Conservation (phyloP, 2,113 vertebrate genomes). For the Lophotis ruficrista region DNA sequence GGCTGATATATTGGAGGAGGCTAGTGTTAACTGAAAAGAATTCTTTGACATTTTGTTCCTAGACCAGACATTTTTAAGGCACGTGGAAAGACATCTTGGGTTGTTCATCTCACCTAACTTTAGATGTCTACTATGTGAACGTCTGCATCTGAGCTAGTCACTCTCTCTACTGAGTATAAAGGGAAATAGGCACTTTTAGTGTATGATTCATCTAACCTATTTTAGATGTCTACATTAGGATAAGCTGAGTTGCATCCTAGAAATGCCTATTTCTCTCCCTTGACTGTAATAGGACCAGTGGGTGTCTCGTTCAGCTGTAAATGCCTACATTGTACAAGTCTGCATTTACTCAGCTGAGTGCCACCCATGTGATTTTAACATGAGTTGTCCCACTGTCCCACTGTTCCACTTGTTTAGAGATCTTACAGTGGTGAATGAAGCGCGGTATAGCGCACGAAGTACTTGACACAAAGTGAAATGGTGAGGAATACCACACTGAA, state of each 20-base stretch:
- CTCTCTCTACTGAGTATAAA: constrained; percentile 13
- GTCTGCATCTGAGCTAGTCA: constrained; percentile 52
- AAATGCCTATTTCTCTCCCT: constrained; percentile 29
- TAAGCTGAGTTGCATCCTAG: constrained; percentile 45
- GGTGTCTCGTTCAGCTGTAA: constrained; percentile 8
- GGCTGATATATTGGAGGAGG: not conserved
- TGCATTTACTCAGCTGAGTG: constrained; percentile 18
- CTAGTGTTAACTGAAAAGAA: not conserved
- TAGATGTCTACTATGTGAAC: constrained; percentile 34
- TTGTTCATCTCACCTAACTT: constrained; percentile 55
- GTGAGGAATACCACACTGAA: not conserved
- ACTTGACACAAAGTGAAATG: not conserved
- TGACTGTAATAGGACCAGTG: constrained; percentile 31
- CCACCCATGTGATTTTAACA: not conserved
- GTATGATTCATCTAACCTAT: constrained; percentile 58
- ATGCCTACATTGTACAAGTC: not conserved
- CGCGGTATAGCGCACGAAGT: accelerated
- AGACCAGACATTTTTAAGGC: not conserved
- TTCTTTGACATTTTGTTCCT: not conserved
- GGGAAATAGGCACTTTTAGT: constrained; percentile 22
- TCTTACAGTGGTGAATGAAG: not conserved
- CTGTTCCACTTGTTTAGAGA: not conserved
- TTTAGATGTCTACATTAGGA: constrained; percentile 35
- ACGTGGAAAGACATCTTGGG: not conserved
- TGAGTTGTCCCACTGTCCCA: not conserved